Percentiles rank a stretch among this genome's conserved stretches.
phyloP scores from a whole-genome alignment of 2,888 invertebrate species.

The Epinotia ramella region DNA sequence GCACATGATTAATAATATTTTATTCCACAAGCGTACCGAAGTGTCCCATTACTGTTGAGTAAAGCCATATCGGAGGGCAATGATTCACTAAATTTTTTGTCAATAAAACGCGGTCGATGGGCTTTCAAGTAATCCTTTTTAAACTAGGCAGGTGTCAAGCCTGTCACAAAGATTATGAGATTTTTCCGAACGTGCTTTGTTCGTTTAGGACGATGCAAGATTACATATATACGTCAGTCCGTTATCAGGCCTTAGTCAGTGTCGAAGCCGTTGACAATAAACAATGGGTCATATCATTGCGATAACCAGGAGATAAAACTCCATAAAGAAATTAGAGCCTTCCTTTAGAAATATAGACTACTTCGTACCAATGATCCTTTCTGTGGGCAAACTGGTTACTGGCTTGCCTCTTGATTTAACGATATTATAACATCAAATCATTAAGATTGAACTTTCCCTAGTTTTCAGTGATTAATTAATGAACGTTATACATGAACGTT shows the following conservation, averaged over 20 bases:
- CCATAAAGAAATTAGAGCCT: conserved; percentile 36
- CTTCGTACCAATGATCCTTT: background rate
- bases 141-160: conserved; percentile 8
- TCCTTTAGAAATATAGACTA: background rate
- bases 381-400: background rate
- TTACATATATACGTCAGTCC: conserved; percentile 41
- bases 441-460: too few relatives aligned
- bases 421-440: background rate
- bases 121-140: background rate
- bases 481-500: background rate
- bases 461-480: background rate
- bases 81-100: background rate
- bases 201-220: conserved; percentile 34
- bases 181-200: conserved; percentile 37
- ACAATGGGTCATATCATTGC: conserved; percentile 76
- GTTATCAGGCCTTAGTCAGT: conserved; percentile 57
- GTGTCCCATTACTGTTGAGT: background rate
- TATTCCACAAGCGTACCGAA: background rate
- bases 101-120: conserved; percentile 5
- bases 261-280: conserved; percentile 69
- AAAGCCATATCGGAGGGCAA: background rate
- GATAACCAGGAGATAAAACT: conserved; percentile 62
- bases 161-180: conserved; percentile 23
- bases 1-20: background rate
- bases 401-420: background rate